Conservation (phyloP, 2,797 vertebrate genomes). For the Falco novaeseelandiae region DNA sequence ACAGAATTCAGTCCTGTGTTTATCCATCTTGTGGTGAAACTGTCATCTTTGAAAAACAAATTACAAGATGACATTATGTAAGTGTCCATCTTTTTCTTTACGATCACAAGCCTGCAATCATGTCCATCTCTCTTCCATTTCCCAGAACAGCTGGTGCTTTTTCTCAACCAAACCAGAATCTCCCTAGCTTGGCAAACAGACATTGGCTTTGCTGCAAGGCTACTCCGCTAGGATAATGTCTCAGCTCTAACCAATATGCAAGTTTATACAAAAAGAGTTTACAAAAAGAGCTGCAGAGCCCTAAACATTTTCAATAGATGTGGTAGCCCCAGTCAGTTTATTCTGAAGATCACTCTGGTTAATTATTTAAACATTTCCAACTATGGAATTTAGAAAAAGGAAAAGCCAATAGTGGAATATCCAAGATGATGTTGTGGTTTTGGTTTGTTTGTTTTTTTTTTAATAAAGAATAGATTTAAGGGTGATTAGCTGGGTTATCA, state of each 20-base stretch:
- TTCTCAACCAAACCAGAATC: not conserved
- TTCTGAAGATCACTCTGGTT: not conserved
- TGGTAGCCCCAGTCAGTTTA: not conserved
- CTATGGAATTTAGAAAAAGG: not conserved
- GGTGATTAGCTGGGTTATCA: slow-evolving; percentile 44
- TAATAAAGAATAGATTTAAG: slow-evolving; percentile 42
- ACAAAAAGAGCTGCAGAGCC: not conserved
- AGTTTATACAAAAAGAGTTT: not conserved
- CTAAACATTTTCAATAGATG: not conserved
- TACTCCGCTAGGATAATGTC: not conserved
- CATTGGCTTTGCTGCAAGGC: not conserved
- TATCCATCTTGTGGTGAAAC: not conserved
- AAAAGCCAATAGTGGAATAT: not conserved
- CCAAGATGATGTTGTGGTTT: not conserved
- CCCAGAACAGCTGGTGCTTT: not conserved
- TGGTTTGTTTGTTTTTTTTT: not conserved
- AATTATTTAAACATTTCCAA: not conserved
- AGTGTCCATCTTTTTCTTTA: not conserved
- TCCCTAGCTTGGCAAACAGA: not conserved
- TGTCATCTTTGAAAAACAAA: not conserved
- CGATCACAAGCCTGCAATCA: not conserved
- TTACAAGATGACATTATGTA: not conserved
- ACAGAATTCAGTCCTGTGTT: not conserved
- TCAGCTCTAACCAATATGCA: not conserved
- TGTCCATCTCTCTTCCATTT: not conserved